These are phyloP conservation scores for Neuroterus valhalla DNA, from an alignment of 1,140 invertebrate genomes.

Conservation along the genomic window DNA sequence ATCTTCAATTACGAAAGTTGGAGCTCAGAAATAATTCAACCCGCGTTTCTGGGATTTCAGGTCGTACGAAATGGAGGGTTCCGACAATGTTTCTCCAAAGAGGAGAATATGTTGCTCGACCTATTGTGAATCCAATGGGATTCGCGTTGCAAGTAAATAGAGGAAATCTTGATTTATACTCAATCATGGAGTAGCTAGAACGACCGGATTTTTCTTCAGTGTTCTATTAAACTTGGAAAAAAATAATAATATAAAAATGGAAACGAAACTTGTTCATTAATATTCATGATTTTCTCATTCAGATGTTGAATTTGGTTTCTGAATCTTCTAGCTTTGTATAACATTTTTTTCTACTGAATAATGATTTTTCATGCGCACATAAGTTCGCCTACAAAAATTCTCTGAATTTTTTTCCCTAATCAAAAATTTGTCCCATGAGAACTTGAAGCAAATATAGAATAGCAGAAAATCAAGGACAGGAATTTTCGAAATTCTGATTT, in stretches of 20 bases:
- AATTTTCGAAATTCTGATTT: constrained; percentile 13
- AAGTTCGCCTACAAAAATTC: neutral
- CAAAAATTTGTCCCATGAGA: neutral
- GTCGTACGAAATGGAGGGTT: constrained; percentile 6
- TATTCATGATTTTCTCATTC: no score
- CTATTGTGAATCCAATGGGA: neutral
- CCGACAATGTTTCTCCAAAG: neutral
- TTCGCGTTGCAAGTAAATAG: constrained; percentile 6
- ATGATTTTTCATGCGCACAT: no score
- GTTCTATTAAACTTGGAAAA: neutral
- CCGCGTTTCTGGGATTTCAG: constrained; percentile 2
- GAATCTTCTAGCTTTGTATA: no score
- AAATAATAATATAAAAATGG: no score
- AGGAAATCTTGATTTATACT: constrained; percentile 10
- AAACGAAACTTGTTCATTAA: no score
- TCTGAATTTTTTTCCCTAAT: neutral
- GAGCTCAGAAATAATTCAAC: constrained; percentile 18
- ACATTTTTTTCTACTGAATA: no score
- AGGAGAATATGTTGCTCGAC: constrained; percentile 8
- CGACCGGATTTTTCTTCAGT: neutral
- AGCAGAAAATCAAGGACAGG: constrained; percentile 8
- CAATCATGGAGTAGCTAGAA: neutral
- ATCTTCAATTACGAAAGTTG: constrained; percentile 42
- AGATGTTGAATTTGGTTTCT: no score
- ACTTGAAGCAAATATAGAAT: constrained; percentile 4